These are phyloP conservation scores for Climacteris rufus DNA, from an alignment of 2,113 vertebrate species.

Conservation along the genomic window DNA sequence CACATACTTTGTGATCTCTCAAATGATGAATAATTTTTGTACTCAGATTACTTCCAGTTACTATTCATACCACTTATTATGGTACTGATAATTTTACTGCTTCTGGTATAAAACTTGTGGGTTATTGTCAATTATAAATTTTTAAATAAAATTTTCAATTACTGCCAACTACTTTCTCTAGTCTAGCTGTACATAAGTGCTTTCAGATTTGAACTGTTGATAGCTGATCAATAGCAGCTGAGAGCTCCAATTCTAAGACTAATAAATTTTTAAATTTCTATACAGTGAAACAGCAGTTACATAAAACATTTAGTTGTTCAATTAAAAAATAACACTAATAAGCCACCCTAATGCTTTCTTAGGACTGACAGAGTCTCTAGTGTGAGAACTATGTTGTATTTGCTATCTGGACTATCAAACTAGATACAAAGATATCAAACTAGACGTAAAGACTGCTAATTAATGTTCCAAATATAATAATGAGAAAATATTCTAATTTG, in stretches of 20 bases:
- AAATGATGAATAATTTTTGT: not conserved
- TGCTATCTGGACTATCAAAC: too few species aligned
- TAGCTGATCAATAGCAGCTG: not conserved
- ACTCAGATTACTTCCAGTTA: not conserved
- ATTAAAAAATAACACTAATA: not conserved
- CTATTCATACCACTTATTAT: not conserved
- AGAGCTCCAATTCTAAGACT: not conserved
- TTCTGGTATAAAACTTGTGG: not conserved
- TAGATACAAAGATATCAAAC: not conserved
- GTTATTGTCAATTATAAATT: not conserved
- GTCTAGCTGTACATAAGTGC: not conserved
- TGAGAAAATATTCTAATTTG: not conserved
- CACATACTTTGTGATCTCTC: not conserved
- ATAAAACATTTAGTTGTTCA: not conserved
- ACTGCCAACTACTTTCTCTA: not conserved
- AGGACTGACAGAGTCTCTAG: not conserved
- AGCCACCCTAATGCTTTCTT: not conserved
- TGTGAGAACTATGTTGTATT: not conserved
- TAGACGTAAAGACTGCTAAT: not conserved
- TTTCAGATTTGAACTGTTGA: not conserved
- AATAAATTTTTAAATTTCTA: not conserved
- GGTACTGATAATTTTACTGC: not conserved
- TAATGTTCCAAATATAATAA: not conserved
- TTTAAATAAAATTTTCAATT: not conserved
- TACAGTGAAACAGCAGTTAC: not conserved